Percentiles rank a stretch among this genome's conserved stretches.
Conservation (phyloP, 2,888 invertebrate species). For the Brachycybe producta region DNA sequence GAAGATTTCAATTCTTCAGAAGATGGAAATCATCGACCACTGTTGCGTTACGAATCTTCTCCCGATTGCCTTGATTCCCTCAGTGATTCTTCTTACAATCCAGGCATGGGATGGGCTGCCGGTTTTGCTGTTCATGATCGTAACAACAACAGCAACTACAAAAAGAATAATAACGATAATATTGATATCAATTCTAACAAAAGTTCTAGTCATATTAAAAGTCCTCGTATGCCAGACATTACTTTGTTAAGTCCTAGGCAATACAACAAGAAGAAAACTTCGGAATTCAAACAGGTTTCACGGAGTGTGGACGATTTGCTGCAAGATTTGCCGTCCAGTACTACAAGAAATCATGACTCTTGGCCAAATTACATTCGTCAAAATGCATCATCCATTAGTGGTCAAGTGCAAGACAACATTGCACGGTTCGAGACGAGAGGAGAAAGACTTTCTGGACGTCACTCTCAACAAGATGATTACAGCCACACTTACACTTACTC, state of each 20-base stretch:
- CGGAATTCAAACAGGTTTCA: slow-evolving; percentile 1
- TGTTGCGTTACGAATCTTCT: background rate
- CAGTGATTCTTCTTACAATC: slow-evolving; percentile 12
- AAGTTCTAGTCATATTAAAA: background rate
- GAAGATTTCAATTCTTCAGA: slow-evolving; percentile 13
- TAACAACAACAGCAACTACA: background rate
- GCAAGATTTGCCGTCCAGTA: too few species aligned
- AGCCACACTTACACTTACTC: slow-evolving; percentile 20
- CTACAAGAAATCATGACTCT: background rate
- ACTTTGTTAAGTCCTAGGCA: slow-evolving; percentile 13
- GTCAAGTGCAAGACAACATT: slow-evolving; percentile 6
- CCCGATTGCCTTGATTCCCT: slow-evolving; percentile 11
- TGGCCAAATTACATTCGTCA: slow-evolving; percentile 12
- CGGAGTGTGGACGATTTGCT: slow-evolving; percentile 12
- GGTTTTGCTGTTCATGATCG: slow-evolving; percentile 12
- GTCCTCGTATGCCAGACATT: slow-evolving; percentile 15
- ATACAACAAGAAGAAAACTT: background rate
- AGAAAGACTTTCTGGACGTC: too few species aligned
- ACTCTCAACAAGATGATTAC: too few species aligned
- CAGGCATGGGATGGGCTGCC: slow-evolving; percentile 6
- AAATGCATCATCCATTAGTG: background rate
- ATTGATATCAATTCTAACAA: background rate
- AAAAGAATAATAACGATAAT: background rate
- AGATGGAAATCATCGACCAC: background rate
- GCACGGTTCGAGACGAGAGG: slow-evolving; percentile 1